phyloP scores from a whole-genome alignment of 2,888 invertebrate genomes.

The Anarsia innoxiella region DNA sequence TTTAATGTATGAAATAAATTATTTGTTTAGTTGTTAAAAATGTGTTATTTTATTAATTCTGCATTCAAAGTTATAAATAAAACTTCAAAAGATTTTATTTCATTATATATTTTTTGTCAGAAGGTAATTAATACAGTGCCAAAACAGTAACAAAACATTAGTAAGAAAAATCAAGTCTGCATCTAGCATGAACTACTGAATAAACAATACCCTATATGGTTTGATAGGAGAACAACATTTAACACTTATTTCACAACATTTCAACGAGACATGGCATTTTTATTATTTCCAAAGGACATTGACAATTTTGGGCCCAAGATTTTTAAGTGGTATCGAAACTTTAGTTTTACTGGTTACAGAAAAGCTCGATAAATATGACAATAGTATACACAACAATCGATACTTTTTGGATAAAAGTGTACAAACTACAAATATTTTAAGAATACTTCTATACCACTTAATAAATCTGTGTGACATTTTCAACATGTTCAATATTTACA shows the following conservation, averaged over 20 bases:
- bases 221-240: constrained; percentile 55
- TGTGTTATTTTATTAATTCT: too few relatives aligned
- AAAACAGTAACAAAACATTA: constrained; percentile 75
- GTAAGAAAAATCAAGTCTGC: constrained; percentile 72
- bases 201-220: constrained; percentile 50
- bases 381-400: background rate
- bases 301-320: background rate
- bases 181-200: constrained; percentile 71
- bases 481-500: too few relatives aligned
- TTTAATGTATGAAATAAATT: too few relatives aligned
- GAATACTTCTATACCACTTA: too few relatives aligned
- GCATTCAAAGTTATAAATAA: too few relatives aligned
- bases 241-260: constrained; percentile 68
- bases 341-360: too few relatives aligned
- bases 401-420: too few relatives aligned
- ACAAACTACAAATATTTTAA: too few relatives aligned
- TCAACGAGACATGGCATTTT: constrained; percentile 63
- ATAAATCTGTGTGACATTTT: too few relatives aligned
- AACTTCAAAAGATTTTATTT: constrained; percentile 53
- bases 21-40: too few relatives aligned
- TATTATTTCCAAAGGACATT: constrained; percentile 16
- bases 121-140: constrained; percentile 76
- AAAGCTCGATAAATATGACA: background rate
- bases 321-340: background rate
- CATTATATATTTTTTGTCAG: constrained; percentile 75